Evolutionary conservation across 1,140 invertebrate genomes (phyloP), one percentile per base, ranked within the genome.

Genomic region (Euwallacea fornicatus): DNA sequence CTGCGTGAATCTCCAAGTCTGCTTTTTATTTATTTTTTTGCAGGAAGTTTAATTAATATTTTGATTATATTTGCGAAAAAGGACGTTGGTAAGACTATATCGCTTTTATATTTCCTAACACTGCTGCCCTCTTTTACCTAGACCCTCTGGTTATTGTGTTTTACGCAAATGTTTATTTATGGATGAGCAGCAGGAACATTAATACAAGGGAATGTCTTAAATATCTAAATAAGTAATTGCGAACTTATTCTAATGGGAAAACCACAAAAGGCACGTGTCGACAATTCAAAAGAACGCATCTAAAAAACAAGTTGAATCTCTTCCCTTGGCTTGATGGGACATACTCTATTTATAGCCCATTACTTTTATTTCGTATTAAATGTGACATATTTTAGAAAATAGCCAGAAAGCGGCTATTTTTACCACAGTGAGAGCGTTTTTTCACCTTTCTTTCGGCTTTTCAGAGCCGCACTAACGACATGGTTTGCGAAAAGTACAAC

Each of bases 361-460:
- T 72, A 72, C 71, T 72, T 72, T 72, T 72, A 72, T 72, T 67
- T 68, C 65, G 54, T 64, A 72, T 72, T 72, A 42, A 56, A 63
- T 66, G 71, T 68, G 71, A 72, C 71, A 72, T 72, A 72, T 72
- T 72, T 72, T 68, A 64, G 71, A 63, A 72, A 72, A 72, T 63
- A 72, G 65, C 71, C 65, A 65, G 65, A 68, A 72, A 50, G 16
- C 65, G 65, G 64, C 71, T 72, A 72, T 72, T 72, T 72, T 72
- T 72, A 72, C 64, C 65, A 53, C 66, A 58, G 50, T 67, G 71
- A 72, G 71, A 72, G 71, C 71, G 66, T 67, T 67, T 72, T 68
- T 66, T 67, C 55, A 62, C 64, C 65, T 55, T 62, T 72, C 69
- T 66, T 66, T 71, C 21, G 33, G 63, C 44, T 61, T 71, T 66